Percentiles rank a stretch among this genome's conserved stretches.
phyloP scores from a whole-genome alignment of 2,888 invertebrate genomes.

The Lasioglossum figueresi region DNA sequence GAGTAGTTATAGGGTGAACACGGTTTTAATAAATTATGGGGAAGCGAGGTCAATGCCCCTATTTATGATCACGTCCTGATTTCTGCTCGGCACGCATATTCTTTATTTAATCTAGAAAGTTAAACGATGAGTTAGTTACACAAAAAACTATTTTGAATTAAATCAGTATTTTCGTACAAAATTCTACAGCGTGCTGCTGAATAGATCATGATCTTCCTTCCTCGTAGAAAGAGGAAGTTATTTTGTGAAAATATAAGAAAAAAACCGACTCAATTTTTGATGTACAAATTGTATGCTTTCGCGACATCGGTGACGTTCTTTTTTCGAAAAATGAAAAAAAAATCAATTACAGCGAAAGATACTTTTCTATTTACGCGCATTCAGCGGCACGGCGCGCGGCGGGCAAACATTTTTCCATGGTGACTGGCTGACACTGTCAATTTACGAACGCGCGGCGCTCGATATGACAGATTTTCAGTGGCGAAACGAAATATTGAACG shows the following conservation, averaged over 20 bases:
- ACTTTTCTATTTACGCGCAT: neutral
- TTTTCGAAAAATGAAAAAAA: neutral
- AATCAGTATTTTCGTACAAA: too few relatives aligned
- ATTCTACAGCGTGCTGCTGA: too few relatives aligned
- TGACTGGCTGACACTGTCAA: constrained; percentile 17
- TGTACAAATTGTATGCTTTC: neutral
- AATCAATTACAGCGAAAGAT: constrained; percentile 6
- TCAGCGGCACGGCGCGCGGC: neutral
- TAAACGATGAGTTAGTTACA: too few relatives aligned
- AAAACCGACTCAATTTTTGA: fast-evolving
- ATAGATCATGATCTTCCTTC: too few relatives aligned
- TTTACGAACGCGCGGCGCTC: constrained; percentile 10
- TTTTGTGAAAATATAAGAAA: neutral
- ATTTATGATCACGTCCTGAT: too few relatives aligned
- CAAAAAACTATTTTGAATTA: too few relatives aligned
- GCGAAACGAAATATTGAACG: constrained; percentile 13
- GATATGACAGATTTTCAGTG: constrained; percentile 20
- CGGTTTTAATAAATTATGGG: too few relatives aligned
- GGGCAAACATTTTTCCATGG: constrained; percentile 1
- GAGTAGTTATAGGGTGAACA: too few relatives aligned
- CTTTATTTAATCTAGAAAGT: too few relatives aligned
- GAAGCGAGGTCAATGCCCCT: too few relatives aligned
- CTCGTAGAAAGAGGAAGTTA: neutral
- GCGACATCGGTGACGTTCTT: neutral
- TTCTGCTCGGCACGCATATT: too few relatives aligned